phyloP scores from a whole-genome alignment of 2,888 invertebrate species.

The Chymomyza caudatula region DNA sequence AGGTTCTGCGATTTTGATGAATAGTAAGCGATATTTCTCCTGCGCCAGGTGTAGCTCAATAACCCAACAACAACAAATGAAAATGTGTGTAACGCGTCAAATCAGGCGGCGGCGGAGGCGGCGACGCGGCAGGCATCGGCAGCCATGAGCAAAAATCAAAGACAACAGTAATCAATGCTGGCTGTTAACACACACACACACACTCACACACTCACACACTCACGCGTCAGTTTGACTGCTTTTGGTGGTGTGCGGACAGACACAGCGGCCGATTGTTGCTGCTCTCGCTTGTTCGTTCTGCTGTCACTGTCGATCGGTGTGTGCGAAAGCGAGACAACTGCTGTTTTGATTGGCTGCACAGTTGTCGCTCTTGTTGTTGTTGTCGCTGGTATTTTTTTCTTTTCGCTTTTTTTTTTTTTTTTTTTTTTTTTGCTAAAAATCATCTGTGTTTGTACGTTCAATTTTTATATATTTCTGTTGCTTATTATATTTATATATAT shows the following conservation, averaged over 20 bases:
- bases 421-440: slow-evolving; percentile 70
- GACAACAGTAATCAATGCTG: slow-evolving; percentile 55
- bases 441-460: slow-evolving; percentile 66
- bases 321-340: slow-evolving; percentile 63
- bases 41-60: slow-evolving; percentile 64
- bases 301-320: slow-evolving; percentile 30
- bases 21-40: slow-evolving; percentile 55
- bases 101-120: slow-evolving; percentile 48
- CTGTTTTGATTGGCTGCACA: slow-evolving; percentile 66
- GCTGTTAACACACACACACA: slow-evolving; percentile 28
- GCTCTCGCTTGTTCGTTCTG: slow-evolving; percentile 39
- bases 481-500: slow-evolving; percentile 58
- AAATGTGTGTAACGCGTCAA: slow-evolving; percentile 29
- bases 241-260: slow-evolving; percentile 47
- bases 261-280: too few species aligned
- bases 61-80: not conserved
- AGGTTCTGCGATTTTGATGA: slow-evolving; percentile 65
- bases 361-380: slow-evolving; percentile 13
- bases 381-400: slow-evolving; percentile 50
- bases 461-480: slow-evolving; percentile 40
- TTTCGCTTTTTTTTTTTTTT: slow-evolving; percentile 46
- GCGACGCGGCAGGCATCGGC: slow-evolving; percentile 8
- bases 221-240: slow-evolving; percentile 61
- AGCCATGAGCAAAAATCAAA: slow-evolving; percentile 58
- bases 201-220: slow-evolving; percentile 28